Percentiles rank a stretch among this genome's conserved stretches.
Conservation (phyloP, 2,113 vertebrate species). For the Salvelinus fontinalis region DNA sequence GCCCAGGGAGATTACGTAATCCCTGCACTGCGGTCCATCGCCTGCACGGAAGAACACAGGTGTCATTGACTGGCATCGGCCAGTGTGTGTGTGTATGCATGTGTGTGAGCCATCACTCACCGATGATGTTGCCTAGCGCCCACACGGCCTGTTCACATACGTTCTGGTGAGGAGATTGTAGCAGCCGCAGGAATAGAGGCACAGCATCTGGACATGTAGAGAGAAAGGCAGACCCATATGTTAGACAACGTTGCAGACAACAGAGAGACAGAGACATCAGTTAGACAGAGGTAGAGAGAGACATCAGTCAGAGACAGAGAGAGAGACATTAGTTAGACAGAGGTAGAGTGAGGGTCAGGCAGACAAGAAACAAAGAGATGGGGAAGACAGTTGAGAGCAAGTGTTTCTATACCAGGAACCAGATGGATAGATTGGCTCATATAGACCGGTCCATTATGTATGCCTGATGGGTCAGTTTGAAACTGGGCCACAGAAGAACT, state of each 20-base stretch:
- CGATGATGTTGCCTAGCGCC: constrained; percentile 92
- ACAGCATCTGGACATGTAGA: constrained; percentile 78
- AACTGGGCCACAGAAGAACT: background rate
- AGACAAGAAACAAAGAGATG: background rate
- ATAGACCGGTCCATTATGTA: background rate
- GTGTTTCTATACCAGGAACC: background rate
- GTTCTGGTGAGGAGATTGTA: constrained; percentile 90
- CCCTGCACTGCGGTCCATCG: constrained; percentile 93
- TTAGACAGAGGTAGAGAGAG: background rate
- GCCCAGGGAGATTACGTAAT: constrained; percentile 93
- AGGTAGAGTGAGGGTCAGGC: background rate
- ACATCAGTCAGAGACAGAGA: background rate
- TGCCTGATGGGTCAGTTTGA: background rate
- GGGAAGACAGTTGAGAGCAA: background rate
- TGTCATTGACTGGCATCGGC: background rate
- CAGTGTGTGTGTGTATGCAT: background rate
- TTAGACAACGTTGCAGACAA: background rate
- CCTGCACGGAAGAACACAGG: constrained; percentile 73
- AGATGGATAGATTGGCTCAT: background rate
- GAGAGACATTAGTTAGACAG: background rate
- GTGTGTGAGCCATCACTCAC: constrained; percentile 63
- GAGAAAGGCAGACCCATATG: background rate
- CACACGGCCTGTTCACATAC: constrained; percentile 92
- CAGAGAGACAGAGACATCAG: background rate
- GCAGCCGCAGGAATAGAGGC: constrained; percentile 87